Percentiles rank a stretch among this genome's conserved stretches.
Conservation (phyloP, 2,113 vertebrate species). For the Pterocles burchelli region DNA sequence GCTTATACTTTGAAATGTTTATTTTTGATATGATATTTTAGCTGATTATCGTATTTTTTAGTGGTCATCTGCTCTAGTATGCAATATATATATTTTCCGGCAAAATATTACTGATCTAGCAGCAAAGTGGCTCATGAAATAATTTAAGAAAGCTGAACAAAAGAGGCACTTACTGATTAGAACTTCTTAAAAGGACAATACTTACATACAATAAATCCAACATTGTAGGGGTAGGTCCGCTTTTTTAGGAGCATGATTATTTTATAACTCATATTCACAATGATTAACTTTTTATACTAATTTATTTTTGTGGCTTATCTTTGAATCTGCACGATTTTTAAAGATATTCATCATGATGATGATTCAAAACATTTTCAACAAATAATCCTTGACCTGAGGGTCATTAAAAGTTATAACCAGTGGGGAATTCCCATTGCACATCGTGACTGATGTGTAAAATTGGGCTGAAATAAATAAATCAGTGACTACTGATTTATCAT, state of each 20-base stretch:
- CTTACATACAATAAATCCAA: neutral
- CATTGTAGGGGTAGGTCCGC: neutral
- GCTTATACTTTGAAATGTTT: neutral
- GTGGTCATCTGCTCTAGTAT: neutral
- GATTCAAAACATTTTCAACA: neutral
- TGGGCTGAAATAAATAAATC: neutral
- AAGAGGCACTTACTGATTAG: neutral
- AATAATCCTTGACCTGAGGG: neutral
- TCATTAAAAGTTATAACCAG: neutral
- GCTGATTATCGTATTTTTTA: neutral
- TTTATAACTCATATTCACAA: neutral
- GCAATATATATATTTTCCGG: neutral
- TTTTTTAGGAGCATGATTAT: neutral
- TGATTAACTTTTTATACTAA: neutral
- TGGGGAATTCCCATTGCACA: neutral
- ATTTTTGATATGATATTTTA: neutral
- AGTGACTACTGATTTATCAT: neutral
- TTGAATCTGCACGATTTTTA: neutral
- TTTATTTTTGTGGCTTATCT: neutral
- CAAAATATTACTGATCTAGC: neutral
- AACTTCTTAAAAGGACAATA: neutral
- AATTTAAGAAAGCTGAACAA: neutral
- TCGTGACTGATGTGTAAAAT: neutral
- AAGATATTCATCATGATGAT: neutral
- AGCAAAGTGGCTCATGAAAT: neutral